phyloP scores from a whole-genome alignment of 2,797 vertebrate genomes.

The Rhadinocentrus ornatus region DNA sequence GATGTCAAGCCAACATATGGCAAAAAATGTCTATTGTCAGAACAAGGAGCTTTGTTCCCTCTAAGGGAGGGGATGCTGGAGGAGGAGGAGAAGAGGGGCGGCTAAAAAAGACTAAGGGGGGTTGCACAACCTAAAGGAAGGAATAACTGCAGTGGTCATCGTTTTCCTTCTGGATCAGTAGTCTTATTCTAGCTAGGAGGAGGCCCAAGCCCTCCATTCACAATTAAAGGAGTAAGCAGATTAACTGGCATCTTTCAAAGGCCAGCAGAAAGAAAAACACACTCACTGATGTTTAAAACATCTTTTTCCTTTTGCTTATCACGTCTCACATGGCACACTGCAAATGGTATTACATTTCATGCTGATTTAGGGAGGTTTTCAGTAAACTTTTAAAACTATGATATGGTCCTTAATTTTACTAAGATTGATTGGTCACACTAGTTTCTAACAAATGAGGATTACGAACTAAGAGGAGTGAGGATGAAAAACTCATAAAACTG shows the following conservation, averaged over 20 bases:
- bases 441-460: conserved; percentile 52
- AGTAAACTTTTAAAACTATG: conserved; percentile 73
- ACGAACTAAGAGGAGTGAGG: conserved; percentile 18
- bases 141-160: conserved; percentile 89
- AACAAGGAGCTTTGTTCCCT: conserved; percentile 85
- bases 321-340: conserved; percentile 57
- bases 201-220: conserved; percentile 78
- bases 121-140: conserved; percentile 85
- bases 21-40: conserved; percentile 93
- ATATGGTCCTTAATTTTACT: conserved; percentile 82
- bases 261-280: conserved; percentile 79
- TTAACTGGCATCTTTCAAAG: conserved; percentile 85
- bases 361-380: conserved; percentile 80
- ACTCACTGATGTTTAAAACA: conserved; percentile 79
- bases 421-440: conserved; percentile 78
- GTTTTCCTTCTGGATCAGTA: conserved; percentile 91
- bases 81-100: conserved; percentile 63
- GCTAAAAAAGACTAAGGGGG: conserved; percentile 70
- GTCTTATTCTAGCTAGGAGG: conserved; percentile 84
- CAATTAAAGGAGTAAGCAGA: conserved; percentile 89
- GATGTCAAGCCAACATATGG: conserved; percentile 97
- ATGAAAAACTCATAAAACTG: background rate
- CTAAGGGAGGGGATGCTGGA: conserved; percentile 63
- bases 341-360: conserved; percentile 90
- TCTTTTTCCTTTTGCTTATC: conserved; percentile 56